phyloP scores from a whole-genome alignment of 1,140 invertebrate species.

The Euglossa dilemma region DNA sequence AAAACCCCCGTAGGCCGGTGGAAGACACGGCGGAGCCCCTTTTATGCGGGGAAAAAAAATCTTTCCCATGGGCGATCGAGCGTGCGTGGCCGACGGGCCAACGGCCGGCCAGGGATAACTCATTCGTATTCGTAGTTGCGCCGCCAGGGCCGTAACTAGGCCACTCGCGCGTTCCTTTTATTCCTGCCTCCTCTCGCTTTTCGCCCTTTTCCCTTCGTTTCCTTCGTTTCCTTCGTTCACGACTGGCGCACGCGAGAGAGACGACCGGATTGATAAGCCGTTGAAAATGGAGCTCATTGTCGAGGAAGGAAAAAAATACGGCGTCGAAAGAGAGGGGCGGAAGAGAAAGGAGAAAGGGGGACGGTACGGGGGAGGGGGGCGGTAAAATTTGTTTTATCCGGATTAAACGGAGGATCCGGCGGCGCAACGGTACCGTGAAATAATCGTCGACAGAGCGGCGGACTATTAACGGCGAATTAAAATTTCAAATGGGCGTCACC shows the following conservation, averaged over 20 bases:
- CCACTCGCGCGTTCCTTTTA: constrained; percentile 34
- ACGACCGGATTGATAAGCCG: not conserved
- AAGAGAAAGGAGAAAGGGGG: too few relatives aligned
- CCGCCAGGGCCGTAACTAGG: constrained; percentile 61
- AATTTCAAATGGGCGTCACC: constrained; percentile 13
- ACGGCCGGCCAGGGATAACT: constrained; percentile 52
- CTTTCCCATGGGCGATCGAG: constrained; percentile 69
- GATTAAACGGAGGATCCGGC: not conserved
- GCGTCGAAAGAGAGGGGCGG: too few relatives aligned
- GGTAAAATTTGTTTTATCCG: not conserved
- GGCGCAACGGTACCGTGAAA: not conserved
- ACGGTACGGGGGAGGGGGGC: too few relatives aligned
- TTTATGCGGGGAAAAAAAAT: constrained; percentile 65
- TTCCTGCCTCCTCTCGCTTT: too few relatives aligned
- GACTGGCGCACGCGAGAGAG: not conserved
- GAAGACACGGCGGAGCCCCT: constrained; percentile 53
- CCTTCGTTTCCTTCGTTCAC: not conserved
- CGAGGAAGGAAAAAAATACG: not conserved
- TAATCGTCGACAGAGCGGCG: not conserved
- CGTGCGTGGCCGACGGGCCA: constrained; percentile 46
- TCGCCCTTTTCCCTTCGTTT: not conserved
- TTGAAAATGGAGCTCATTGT: not conserved
- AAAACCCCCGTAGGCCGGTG: constrained; percentile 53
- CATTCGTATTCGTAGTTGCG: constrained; percentile 60
- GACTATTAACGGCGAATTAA: constrained; percentile 24